Conservation (phyloP, 2,888 invertebrate species). For the Chorisops tibialis region DNA sequence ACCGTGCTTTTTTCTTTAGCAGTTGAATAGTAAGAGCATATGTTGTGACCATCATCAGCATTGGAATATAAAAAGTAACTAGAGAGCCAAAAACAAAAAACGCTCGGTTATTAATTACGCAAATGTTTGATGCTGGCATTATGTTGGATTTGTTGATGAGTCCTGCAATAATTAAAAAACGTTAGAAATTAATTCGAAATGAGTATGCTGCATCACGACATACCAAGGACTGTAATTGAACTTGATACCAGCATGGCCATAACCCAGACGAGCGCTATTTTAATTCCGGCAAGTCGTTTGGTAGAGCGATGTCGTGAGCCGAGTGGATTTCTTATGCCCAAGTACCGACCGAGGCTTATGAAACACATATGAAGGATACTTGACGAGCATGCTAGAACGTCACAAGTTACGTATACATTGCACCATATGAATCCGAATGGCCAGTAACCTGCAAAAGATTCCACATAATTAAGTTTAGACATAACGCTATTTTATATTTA, state of each 20-base stretch:
- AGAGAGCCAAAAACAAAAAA: conserved; percentile 90
- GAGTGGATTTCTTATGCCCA: conserved; percentile 86
- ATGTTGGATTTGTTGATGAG: conserved; percentile 73
- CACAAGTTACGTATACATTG: conserved; percentile 92
- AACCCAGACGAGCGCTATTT: conserved; percentile 90
- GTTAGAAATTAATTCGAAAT: neutral
- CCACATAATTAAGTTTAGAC: no score
- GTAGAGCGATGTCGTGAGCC: conserved; percentile 81
- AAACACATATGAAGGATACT: conserved; percentile 95
- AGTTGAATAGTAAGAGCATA: conserved; percentile 87
- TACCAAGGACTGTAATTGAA: conserved; percentile 80
- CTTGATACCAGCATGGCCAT: conserved; percentile 85
- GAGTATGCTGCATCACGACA: conserved; percentile 43
- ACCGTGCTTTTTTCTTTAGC: conserved; percentile 72
- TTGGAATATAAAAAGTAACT: conserved; percentile 92
- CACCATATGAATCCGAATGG: conserved; percentile 90
- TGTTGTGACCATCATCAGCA: conserved; percentile 91
- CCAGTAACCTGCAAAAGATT: conserved; percentile 83
- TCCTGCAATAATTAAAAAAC: conserved; percentile 53
- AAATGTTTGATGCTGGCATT: conserved; percentile 72
- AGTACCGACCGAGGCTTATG: conserved; percentile 79
- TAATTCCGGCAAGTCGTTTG: conserved; percentile 75
- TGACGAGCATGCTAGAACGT: conserved; percentile 91
- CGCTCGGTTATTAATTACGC: conserved; percentile 79
- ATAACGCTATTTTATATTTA: no score